These are phyloP conservation scores for Rhopalosiphum padi DNA, from an alignment of 1,140 invertebrate species.

Conservation along the genomic window DNA sequence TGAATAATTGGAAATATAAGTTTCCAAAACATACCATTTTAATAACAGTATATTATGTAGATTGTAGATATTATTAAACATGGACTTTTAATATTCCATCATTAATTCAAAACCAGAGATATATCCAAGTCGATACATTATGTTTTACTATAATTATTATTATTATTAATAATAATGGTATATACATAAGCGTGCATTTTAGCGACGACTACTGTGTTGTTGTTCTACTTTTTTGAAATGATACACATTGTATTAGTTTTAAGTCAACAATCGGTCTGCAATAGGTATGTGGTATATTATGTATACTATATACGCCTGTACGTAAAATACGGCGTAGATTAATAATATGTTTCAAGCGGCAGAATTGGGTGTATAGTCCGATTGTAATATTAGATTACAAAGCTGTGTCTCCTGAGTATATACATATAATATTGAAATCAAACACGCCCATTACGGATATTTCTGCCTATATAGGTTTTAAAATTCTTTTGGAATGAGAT, in stretches of 20 bases:
- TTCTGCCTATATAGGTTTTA: slow-evolving; percentile 1
- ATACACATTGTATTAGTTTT: neutral
- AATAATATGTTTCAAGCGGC: neutral
- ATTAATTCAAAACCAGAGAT: neutral
- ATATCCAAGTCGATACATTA: neutral
- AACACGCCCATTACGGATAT: slow-evolving; percentile 29
- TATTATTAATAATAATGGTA: neutral
- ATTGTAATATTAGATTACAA: slow-evolving; percentile 52
- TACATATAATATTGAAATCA: slow-evolving; percentile 16
- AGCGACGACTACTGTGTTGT: neutral
- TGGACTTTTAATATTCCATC: neutral
- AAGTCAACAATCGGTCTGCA: neutral
- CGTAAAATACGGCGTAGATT: neutral
- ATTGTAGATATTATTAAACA: neutral
- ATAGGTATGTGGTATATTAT: neutral
- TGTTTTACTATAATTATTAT: neutral
- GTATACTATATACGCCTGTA: neutral
- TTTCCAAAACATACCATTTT: neutral
- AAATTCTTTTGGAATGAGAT: neutral
- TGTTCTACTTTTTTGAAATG: neutral
- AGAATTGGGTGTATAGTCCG: neutral
- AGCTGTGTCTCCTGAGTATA: neutral
- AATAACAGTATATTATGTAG: neutral
- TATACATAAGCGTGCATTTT: neutral
- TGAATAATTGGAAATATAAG: neutral